These are phyloP conservation scores for Damaliscus lunatus DNA, from an alignment of 2,113 vertebrate species.

Conservation along the genomic window DNA sequence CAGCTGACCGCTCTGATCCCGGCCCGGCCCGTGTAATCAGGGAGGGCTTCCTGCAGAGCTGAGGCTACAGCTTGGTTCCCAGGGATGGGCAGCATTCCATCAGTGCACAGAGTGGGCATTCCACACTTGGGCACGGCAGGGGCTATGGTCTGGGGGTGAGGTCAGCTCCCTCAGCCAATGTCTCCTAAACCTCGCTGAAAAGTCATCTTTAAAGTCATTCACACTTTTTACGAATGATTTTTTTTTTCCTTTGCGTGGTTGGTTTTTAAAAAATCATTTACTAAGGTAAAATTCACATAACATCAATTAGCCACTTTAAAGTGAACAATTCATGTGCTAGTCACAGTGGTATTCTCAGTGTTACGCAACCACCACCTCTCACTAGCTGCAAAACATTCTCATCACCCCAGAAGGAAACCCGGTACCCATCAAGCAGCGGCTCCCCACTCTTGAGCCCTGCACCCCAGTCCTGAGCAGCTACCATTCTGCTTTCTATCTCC, in stretches of 20 bases:
- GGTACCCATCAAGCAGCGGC: not conserved
- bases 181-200: not conserved
- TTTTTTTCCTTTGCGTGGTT: not conserved
- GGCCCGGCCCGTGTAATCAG: not conserved
- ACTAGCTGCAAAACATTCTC: not conserved
- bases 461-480: not conserved
- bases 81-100: not conserved
- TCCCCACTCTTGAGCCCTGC: not conserved
- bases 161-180: not conserved
- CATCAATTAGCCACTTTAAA: not conserved
- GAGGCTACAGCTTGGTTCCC: not conserved
- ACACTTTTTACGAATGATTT: not conserved
- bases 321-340: not conserved
- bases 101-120: not conserved
- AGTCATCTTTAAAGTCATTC: not conserved
- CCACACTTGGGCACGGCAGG: not conserved
- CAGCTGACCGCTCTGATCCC: fast-evolving
- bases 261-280: slow-evolving; percentile 26
- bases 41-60: not conserved
- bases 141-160: not conserved
- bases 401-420: not conserved
- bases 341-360: too few species aligned
- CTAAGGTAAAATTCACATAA: not conserved
- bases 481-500: not conserved
- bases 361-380: not conserved